phyloP scores from a whole-genome alignment of 2,888 invertebrate species.

The Macaria notata region DNA sequence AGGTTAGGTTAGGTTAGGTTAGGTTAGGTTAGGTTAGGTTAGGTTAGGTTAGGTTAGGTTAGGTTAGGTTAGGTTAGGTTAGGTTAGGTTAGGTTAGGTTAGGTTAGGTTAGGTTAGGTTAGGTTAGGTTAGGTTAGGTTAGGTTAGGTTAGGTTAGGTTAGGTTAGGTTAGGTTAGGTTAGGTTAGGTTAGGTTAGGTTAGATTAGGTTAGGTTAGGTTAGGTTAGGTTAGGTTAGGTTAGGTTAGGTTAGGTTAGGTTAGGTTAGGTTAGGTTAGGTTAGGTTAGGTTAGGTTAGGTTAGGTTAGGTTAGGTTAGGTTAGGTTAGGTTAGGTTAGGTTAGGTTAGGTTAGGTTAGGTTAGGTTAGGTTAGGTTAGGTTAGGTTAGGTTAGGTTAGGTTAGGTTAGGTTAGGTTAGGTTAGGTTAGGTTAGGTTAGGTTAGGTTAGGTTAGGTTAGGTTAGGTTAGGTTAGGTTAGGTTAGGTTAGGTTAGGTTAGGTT shows the following conservation, averaged over 20 bases:
- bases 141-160: constrained; percentile 7
- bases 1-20: constrained; percentile 7
- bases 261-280: constrained; percentile 13
- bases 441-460: too few relatives aligned
- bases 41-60: constrained; percentile 7
- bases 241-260: constrained; percentile 7
- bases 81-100: constrained; percentile 7
- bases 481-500: neutral
- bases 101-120: constrained; percentile 7
- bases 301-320: too few relatives aligned
- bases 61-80: constrained; percentile 7
- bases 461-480: too few relatives aligned
- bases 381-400: too few relatives aligned
- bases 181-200: constrained; percentile 7
- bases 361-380: too few relatives aligned
- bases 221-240: constrained; percentile 7
- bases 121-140: constrained; percentile 7
- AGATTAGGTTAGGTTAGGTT: constrained; percentile 7
- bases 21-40: constrained; percentile 7
- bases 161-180: constrained; percentile 7
- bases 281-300: constrained; percentile 16
- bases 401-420: too few relatives aligned
- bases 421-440: too few relatives aligned
- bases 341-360: too few relatives aligned
- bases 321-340: too few relatives aligned